Evolutionary conservation across 2,888 invertebrate species (phyloP), one percentile per base, ranked within the genome.

Genomic region (Microctonus brassicae): DNA sequence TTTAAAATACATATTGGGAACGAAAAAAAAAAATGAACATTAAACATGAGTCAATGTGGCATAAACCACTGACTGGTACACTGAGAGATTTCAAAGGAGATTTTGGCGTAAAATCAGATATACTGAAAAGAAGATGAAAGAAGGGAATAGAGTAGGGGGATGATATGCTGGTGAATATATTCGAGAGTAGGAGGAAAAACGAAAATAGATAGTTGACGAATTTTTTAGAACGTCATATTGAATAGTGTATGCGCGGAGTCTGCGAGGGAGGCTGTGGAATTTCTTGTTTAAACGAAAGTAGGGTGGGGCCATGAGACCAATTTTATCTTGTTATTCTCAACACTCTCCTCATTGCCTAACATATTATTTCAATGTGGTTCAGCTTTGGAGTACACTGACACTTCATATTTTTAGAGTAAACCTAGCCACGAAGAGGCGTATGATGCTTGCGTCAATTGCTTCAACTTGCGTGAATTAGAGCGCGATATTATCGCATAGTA

Each of bases 381-480:
- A 24, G 13, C 52, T 53, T 10, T 11, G 13, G 47, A 58, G 73
- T 69, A 71, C 69, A 74, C 67, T 73, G 73, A 76, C 76, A 76
- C 61, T 74, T 76, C 62, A 74, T 72, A 76, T 76, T 76, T 76
- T 76, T 76, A 74, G 76, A 76, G 68, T 61, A 58, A 61, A 47
- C 47, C 17, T 9, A 17, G 7, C 17, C 1, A 36, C 39, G 57
- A 42, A 36, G 33, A 29, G 34, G 42, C 52, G 9, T 71, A 65
- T 55, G 11, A 26, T 47, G 47, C 17, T 47, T n/a, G 6, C 47
- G 17, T 47, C 17, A 68, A 62, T 64, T 61, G 42, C 52, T 9
- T 42, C 34, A 65, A 72, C 53, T 62, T 47, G 36, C 42, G 55
- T 39, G 67, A 76, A 75, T 75, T 76, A 72, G 72, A 70, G 72